Evolutionary conservation across 2,888 invertebrate genomes (phyloP).

Genomic region (Dromius quadrimaculatus): DNA sequence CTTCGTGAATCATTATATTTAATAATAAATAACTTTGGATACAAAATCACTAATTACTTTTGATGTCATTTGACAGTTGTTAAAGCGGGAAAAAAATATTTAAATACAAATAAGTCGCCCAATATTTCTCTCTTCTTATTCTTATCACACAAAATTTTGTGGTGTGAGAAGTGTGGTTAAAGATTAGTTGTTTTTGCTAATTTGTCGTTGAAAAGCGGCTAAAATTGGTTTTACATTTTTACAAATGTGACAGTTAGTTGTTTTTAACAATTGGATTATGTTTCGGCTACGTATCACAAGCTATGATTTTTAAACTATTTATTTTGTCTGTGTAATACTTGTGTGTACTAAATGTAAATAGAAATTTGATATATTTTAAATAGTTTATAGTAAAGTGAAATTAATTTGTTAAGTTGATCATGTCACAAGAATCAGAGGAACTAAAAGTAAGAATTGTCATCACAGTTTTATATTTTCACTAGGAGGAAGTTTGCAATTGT

Average conservation of each 20-base stretch:
- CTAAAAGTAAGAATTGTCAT: constrained; percentile 47
- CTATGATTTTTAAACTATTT: constrained; percentile 25
- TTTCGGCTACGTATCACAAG: not conserved
- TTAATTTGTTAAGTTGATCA: constrained; percentile 6
- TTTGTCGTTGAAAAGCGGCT: constrained; percentile 21
- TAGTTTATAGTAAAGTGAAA: constrained; percentile 12
- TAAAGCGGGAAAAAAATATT: constrained; percentile 20
- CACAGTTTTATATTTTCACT: not conserved
- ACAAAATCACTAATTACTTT: too few relatives aligned
- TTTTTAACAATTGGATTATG: constrained; percentile 22
- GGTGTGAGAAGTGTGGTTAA: constrained; percentile 37
- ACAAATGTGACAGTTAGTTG: constrained; percentile 40
- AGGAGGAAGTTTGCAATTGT: not conserved
- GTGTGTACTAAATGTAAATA: constrained; percentile 25
- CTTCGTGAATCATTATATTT: constrained; percentile 78
- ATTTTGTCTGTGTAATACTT: constrained; percentile 45
- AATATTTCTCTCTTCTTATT: constrained; percentile 40
- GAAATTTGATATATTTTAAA: constrained; percentile 23
- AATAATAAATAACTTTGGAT: not conserved
- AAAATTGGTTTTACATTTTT: constrained; percentile 9
- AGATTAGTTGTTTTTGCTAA: constrained; percentile 27
- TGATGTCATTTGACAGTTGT: constrained; percentile 35
- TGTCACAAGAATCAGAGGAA: constrained; percentile 47
- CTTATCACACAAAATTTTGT: constrained; percentile 23
- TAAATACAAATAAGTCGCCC: constrained; percentile 36